Base-by-base conservation (phyloP, 2,797 vertebrate genomes). In the Platalea minor region DNA sequence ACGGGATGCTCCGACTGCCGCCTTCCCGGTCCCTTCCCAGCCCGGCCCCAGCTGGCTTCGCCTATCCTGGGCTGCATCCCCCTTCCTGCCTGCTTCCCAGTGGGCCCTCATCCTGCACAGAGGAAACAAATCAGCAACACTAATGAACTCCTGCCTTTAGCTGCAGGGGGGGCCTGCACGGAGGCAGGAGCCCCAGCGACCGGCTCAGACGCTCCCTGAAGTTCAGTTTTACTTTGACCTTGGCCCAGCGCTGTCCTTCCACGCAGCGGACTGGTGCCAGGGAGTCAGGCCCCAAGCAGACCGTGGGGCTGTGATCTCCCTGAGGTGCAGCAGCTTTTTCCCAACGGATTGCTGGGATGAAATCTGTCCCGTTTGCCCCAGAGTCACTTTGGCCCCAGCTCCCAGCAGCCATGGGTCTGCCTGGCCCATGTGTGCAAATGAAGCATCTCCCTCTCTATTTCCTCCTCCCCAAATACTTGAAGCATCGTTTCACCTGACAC, bases 221-320 rank as follows among this genome's bases (percentile, higher is more conserved):
- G 11, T 48, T 85, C 63, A 35, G 73, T 29, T 69, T 80, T 50
- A 25, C 50, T 86, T 73, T 59, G 80, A 46, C 45, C 70, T 63
- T 39, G 61, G 89, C 60, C 68, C 43, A 48, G 25, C 4, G 1
- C 48, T 56, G 35, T 68, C 23, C 33, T 74, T 65, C 77, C 53
- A 45, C 1, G 1, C 5, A 8, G 35, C 7, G 17, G 17, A 11
- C 39, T 35, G 37, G 28, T 51, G 17, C 46, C 0, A 1, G 24
- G 35, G 35, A 80, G 29, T 35, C 64, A 81, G 33, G 43, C 25
- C 60, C 25, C 59, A 53, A 10, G 33, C 9, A 7, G n/a, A 24
- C 24, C 3, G 0, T 6, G 33, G 17, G 21, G 13, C 57, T 93
- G 56, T 26, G 69, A 63, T 56, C 11, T 60, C n/a, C 31, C 50